Evolutionary conservation across 2,113 vertebrate genomes (phyloP).

Genomic region (Pteropus alecto): DNA sequence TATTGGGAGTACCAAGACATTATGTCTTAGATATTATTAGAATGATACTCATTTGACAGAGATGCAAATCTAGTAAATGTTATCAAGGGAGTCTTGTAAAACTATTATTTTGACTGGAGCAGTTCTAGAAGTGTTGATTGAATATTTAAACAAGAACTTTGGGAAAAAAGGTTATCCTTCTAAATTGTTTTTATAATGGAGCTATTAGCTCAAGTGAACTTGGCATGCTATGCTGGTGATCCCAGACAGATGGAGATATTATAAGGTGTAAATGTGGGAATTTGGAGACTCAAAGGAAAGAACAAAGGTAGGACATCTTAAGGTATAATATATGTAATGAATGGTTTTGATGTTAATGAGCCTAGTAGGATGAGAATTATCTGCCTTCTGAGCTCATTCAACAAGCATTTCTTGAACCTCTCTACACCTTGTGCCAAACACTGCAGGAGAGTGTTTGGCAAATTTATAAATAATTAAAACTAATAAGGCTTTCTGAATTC

Average conservation of each 20-base stretch:
- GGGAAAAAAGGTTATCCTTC: background rate
- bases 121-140: background rate
- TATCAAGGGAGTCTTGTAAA: background rate
- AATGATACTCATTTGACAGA: background rate
- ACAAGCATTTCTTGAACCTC: background rate
- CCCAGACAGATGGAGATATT: background rate
- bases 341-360: background rate
- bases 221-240: background rate
- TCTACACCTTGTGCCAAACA: background rate
- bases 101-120: background rate
- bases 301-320: background rate
- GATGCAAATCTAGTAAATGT: background rate
- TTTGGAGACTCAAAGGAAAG: background rate
- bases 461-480: background rate
- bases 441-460: background rate
- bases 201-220: background rate
- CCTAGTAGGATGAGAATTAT: background rate
- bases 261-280: background rate
- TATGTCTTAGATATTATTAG: background rate
- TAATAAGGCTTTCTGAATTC: background rate
- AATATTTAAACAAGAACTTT: slow-evolving; percentile 11
- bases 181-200: background rate
- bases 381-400: background rate
- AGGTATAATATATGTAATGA: background rate
- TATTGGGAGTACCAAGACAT: background rate